Evolutionary conservation across 2,888 invertebrate genomes (phyloP).

Genomic region (Microplitis manilae): DNA sequence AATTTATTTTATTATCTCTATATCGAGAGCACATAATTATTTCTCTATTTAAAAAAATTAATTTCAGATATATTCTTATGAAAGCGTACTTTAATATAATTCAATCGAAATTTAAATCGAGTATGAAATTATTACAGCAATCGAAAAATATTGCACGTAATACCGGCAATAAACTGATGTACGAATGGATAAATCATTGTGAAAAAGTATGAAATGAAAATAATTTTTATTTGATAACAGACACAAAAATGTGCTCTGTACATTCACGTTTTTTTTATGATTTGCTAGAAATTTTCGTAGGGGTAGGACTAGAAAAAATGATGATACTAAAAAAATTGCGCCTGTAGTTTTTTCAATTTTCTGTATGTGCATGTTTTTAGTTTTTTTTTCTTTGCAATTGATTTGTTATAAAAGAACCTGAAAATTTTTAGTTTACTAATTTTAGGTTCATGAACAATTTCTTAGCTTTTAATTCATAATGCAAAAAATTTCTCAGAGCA

Average conservation of each 20-base stretch:
- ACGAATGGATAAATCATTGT: slow-evolving; percentile 74
- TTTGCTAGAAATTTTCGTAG: no score
- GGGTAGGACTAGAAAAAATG: no score
- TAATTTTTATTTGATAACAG: background rate
- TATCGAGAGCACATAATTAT: background rate
- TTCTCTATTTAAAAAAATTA: slow-evolving; percentile 51
- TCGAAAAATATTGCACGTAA: slow-evolving; percentile 69
- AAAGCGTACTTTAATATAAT: slow-evolving; percentile 74
- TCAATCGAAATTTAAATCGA: slow-evolving; percentile 69
- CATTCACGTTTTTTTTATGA: no score
- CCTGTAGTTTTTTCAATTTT: no score
- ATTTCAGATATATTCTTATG: slow-evolving; percentile 73
- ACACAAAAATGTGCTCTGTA: background rate
- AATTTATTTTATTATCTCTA: slow-evolving; percentile 21
- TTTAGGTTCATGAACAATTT: no score
- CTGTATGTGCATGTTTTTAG: no score
- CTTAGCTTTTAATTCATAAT: no score
- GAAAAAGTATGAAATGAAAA: slow-evolving; percentile 70
- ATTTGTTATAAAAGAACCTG: no score
- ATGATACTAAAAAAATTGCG: no score
- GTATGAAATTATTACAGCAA: slow-evolving; percentile 69
- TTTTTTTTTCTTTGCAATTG: no score
- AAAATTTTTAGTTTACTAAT: no score
- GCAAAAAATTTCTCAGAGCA: no score
- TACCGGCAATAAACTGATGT: slow-evolving; percentile 70